These are phyloP conservation scores for Miichthys miiuy DNA, from an alignment of 2,797 vertebrate species.

Conservation along the genomic window DNA sequence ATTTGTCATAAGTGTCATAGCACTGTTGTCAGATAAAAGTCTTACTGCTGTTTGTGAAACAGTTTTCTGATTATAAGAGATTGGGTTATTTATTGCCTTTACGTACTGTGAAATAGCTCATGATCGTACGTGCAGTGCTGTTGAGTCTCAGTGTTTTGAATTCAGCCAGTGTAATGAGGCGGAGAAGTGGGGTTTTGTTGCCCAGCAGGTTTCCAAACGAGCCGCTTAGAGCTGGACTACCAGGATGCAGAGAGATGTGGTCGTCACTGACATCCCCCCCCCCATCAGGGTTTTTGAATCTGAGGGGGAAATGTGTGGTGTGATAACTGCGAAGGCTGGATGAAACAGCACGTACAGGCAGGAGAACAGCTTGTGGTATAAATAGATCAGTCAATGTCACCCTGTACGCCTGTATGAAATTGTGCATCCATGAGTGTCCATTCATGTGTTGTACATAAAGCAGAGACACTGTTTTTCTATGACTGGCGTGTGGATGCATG, in stretches of 20 bases:
- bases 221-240: slow-evolving; percentile 24
- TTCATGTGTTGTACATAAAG: slow-evolving; percentile 38
- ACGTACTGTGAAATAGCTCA: not conserved
- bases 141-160: slow-evolving; percentile 61
- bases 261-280: slow-evolving; percentile 3
- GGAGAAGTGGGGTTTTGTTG: slow-evolving; percentile 15
- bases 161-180: slow-evolving; percentile 55
- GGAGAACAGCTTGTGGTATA: slow-evolving; percentile 47
- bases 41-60: not conserved
- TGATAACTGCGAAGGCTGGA: slow-evolving; percentile 30
- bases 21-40: not conserved
- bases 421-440: slow-evolving; percentile 32
- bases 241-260: slow-evolving; percentile 10
- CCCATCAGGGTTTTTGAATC: slow-evolving; percentile 31
- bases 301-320: slow-evolving; percentile 15
- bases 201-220: slow-evolving; percentile 51
- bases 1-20: too few relatives aligned
- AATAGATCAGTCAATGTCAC: slow-evolving; percentile 63
- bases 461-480: not conserved
- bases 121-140: slow-evolving; percentile 34
- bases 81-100: not conserved
- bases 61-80: not conserved
- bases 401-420: slow-evolving; percentile 13
- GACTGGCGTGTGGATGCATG: not conserved
- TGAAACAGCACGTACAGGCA: slow-evolving; percentile 35